A percentile compares a stretch with the other conserved stretches of the same genome.
Conservation (phyloP, 2,113 vertebrate species). For the Corapipo altera region DNA sequence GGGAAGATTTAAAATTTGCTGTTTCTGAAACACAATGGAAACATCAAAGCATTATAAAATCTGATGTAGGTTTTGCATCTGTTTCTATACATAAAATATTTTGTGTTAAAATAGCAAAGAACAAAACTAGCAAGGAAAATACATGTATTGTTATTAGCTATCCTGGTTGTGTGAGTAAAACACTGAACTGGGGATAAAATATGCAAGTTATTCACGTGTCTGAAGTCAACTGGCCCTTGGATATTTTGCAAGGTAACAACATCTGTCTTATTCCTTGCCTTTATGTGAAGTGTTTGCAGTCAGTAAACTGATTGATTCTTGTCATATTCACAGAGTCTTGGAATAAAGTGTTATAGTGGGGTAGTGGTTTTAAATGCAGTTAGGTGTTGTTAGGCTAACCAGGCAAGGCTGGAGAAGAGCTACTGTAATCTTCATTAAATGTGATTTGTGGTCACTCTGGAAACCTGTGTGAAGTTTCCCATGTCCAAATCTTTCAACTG, state of each 20-base stretch:
- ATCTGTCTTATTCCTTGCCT: background rate
- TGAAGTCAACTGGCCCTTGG: background rate
- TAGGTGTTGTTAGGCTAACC: background rate
- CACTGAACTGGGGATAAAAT: background rate
- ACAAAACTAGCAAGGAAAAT: background rate
- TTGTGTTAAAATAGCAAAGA: background rate
- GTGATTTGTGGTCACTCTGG: background rate
- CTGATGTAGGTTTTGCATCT: background rate
- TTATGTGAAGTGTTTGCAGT: background rate
- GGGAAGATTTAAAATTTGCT: background rate
- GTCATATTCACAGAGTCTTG: background rate
- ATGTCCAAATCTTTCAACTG: background rate
- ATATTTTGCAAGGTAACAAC: background rate
- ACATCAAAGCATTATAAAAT: background rate
- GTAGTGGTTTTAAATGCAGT: background rate
- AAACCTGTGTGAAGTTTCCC: background rate
- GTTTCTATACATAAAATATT: background rate
- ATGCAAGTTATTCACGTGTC: rapidly evolving
- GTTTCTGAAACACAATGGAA: background rate
- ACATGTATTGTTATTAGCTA: rapidly evolving
- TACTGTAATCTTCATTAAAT: background rate
- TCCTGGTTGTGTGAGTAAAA: background rate
- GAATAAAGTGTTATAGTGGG: background rate
- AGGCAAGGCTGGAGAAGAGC: background rate
- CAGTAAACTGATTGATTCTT: background rate